Evolutionary conservation across 1,140 invertebrate species (phyloP).

Genomic region (Doryteuthis pealeii): DNA sequence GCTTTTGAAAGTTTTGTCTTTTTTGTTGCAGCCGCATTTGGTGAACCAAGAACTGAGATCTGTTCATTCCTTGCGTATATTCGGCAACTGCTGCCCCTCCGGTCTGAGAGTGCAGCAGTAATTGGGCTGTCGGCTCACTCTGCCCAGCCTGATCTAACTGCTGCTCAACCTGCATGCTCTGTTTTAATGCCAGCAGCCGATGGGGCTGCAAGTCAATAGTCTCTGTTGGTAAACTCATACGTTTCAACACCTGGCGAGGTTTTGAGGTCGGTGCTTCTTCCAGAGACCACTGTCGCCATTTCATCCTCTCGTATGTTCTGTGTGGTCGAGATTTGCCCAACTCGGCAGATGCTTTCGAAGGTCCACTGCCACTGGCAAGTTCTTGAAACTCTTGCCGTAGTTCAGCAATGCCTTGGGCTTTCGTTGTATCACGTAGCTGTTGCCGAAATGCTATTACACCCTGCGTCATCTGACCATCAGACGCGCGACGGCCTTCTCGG

Average conservation of each 20-base stretch:
- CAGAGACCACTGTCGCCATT: slow-evolving; percentile 43
- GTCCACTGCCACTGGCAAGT: slow-evolving; percentile 44
- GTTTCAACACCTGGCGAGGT: slow-evolving; percentile 63
- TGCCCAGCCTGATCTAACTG: slow-evolving; percentile 37
- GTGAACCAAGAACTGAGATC: slow-evolving; percentile 74
- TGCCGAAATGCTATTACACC: slow-evolving; percentile 71
- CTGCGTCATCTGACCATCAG: slow-evolving; percentile 73
- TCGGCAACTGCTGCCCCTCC: neutral
- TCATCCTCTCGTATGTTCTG: slow-evolving; percentile 34
- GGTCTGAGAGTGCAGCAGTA: slow-evolving; percentile 17
- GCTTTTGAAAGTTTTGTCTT: slow-evolving; percentile 78
- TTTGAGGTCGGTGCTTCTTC: slow-evolving; percentile 37
- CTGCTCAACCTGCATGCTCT: slow-evolving; percentile 49
- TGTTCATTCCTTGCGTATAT: slow-evolving; percentile 1
- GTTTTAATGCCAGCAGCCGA: slow-evolving; percentile 50
- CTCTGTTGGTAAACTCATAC: slow-evolving; percentile 69
- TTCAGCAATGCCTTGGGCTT: slow-evolving; percentile 76
- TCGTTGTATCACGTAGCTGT: slow-evolving; percentile 73
- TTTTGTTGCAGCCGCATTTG: slow-evolving; percentile 80
- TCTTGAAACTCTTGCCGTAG: slow-evolving; percentile 76
- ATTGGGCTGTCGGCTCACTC: slow-evolving; percentile 18
- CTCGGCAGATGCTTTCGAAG: slow-evolving; percentile 20
- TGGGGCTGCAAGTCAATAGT: slow-evolving; percentile 56
- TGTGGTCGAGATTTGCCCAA: slow-evolving; percentile 15
- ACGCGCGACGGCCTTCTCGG: slow-evolving; percentile 83